Base-by-base conservation (phyloP, 2,113 vertebrate species). In the Lanius ludovicianus region DNA sequence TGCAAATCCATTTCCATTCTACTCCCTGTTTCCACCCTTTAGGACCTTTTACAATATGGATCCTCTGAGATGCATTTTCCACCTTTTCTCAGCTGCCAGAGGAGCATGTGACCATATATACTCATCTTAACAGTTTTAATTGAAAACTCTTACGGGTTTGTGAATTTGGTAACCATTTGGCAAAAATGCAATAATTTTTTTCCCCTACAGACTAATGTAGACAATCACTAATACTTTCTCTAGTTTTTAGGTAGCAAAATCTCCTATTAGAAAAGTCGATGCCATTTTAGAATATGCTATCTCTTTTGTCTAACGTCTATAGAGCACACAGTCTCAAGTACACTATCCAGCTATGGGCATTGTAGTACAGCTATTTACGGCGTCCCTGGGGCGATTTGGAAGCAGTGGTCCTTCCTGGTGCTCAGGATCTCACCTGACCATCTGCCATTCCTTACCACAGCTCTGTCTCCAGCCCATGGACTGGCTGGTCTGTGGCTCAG, bases 1-100 rank as follows among this genome's bases (percentile, higher is more conserved):
- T 67, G 55, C 63, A 85, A 87, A 89, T 53, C 28, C 67, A 31
- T 86, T 89, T 83, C 81, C 19, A 23, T 52, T 87, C 76, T 56
- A 59, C 49, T 69, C 49, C 5, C 11, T 50, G 46, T 90, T 93
- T 87, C 74, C 17, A 74, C 23, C 42, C 63, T 74, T 89, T 39
- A 33, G 55, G 68, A 91, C 18, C 33, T 90, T 89, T 94, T 35
- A 59, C 76, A 91, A 65, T 46, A 46, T 31, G 31, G 25, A 56
- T 78, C 49, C 44, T 94, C 60, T 49, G 39, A 93, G 55, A 76
- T 35, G 5, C 55, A 62, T 81, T 93, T 93, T 60, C 41, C 27
- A 78, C 39, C 23, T 59, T 57, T 71, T 49, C 42, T 60, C 44
- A 67, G 25, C 41, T 80, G 47, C 47, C 56, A 94, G 44, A 77